Percentiles rank a stretch among this genome's conserved stretches.
These are phyloP conservation scores for Seira ritae DNA, from an alignment of 2,888 invertebrate species.

Conservation along the genomic window DNA sequence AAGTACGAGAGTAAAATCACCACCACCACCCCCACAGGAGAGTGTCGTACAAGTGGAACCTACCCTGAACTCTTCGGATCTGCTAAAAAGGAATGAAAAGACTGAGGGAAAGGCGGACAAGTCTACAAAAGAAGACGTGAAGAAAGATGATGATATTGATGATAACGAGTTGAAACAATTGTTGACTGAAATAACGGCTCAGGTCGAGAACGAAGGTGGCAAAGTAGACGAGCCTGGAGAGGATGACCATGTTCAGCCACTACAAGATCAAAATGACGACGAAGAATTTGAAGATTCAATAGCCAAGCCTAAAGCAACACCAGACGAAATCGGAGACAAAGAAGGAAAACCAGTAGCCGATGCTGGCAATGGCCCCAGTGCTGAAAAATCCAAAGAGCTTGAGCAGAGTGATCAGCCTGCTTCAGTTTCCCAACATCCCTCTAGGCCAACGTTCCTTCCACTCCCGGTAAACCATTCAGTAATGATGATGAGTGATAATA, in stretches of 20 bases:
- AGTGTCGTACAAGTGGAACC: constrained; percentile 46
- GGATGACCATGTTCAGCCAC: neutral
- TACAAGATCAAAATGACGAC: no score
- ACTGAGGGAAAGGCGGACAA: neutral
- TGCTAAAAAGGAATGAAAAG: constrained; percentile 15
- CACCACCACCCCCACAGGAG: neutral
- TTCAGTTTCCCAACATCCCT: no score
- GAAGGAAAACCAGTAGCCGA: no score
- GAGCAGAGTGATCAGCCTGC: no score
- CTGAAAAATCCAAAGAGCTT: no score
- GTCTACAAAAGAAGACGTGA: constrained; percentile 11
- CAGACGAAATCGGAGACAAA: no score
- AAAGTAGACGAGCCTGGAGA: constrained; percentile 14
- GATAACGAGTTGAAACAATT: neutral
- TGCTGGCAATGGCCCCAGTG: no score
- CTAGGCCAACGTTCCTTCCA: constrained; percentile 23
- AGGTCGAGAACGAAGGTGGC: neutral
- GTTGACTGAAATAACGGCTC: no score
- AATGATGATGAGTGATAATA: neutral
- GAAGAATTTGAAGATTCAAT: no score
- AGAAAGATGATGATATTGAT: constrained; percentile 7
- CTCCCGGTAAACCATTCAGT: constrained; percentile 6
- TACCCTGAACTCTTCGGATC: constrained; percentile 10
- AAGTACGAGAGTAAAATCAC: neutral
- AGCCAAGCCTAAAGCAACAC: no score